phyloP scores from a whole-genome alignment of 2,888 invertebrate genomes.

The Stomorhina lunata region DNA sequence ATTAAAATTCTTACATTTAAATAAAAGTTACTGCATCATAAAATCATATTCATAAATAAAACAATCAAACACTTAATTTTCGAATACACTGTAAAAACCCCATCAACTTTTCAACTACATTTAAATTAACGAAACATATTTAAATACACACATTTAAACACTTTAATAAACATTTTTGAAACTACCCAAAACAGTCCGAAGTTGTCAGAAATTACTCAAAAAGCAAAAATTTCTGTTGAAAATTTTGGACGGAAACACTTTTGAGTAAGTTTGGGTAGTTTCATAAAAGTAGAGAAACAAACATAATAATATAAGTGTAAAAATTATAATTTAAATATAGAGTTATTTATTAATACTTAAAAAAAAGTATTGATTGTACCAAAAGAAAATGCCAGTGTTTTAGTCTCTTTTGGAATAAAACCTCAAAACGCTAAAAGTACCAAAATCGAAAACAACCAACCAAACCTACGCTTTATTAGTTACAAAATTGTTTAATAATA shows the following conservation, averaged over 20 bases:
- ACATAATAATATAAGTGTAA: not conserved
- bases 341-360: not conserved
- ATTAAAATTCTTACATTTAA: too few species aligned
- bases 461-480: conserved; percentile 58
- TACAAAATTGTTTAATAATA: conserved; percentile 24
- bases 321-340: conserved; percentile 8
- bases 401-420: conserved; percentile 16
- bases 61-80: not conserved
- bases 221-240: too few species aligned
- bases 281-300: too few species aligned
- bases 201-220: too few species aligned
- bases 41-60: not conserved
- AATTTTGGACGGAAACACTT: too few species aligned
- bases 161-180: too few species aligned
- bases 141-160: not conserved
- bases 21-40: not conserved
- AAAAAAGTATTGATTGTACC: not conserved
- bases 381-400: not conserved
- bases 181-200: too few species aligned
- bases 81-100: not conserved
- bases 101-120: too few species aligned
- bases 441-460: conserved; percentile 25
- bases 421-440: conserved; percentile 54
- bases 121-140: not conserved
- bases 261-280: too few species aligned